Conservation (phyloP, 2,888 invertebrate genomes). For the Pyrrhosoma nymphula region DNA sequence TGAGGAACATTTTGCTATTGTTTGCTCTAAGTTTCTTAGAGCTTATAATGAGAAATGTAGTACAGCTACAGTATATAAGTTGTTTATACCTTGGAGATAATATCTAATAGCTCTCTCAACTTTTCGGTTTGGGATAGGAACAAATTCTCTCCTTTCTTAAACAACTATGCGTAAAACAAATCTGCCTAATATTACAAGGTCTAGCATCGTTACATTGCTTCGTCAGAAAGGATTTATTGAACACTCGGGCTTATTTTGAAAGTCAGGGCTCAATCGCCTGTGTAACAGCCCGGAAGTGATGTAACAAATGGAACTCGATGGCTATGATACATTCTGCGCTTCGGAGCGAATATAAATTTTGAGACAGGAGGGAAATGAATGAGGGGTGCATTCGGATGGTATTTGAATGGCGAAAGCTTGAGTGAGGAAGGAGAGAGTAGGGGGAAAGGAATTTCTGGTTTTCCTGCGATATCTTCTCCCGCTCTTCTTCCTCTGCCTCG, state of each 20-base stretch:
- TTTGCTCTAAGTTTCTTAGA: too few relatives aligned
- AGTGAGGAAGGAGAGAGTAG: background rate
- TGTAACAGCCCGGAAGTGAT: background rate
- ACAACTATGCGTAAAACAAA: too few relatives aligned
- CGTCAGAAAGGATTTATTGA: too few relatives aligned
- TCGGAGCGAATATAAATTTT: background rate
- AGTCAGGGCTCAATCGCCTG: background rate
- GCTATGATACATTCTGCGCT: background rate
- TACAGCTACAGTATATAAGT: too few relatives aligned
- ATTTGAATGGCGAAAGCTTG: background rate
- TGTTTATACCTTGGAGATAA: too few relatives aligned
- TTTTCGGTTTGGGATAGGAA: too few relatives aligned
- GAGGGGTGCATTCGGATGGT: background rate
- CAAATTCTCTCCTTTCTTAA: too few relatives aligned
- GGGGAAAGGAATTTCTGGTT: background rate
- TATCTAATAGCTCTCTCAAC: too few relatives aligned
- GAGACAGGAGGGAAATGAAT: background rate
- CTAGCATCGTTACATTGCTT: too few relatives aligned
- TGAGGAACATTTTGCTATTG: too few relatives aligned
- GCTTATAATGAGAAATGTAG: too few relatives aligned
- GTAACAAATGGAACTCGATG: background rate
- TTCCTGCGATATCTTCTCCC: background rate
- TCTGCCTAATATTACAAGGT: too few relatives aligned
- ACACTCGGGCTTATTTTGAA: background rate
- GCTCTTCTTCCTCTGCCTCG: background rate